Base-by-base conservation (phyloP, 2,888 invertebrate species). In the Acanthoscelides obtectus region DNA sequence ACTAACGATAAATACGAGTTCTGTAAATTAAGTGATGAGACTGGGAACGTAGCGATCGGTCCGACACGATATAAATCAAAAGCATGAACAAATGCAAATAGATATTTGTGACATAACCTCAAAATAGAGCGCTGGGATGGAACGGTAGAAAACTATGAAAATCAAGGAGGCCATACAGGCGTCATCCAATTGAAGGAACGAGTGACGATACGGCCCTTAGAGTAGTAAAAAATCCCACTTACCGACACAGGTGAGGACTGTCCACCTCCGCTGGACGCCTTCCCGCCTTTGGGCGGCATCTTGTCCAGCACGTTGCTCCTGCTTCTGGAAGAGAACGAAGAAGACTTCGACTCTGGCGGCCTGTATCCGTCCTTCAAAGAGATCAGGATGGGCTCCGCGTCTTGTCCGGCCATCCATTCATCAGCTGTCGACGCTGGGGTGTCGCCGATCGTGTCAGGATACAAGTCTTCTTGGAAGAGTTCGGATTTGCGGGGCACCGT, bases 401-500 rank as follows among this genome's bases (percentile, higher is more conserved):
- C 96, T 81, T 92, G 91, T 19, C 98, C 98, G 65, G 89, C 90
- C 71, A 94, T 89, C 95, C 98, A 98, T 85, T 98, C 97, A 82
- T 97, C 97, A 0, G 97, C 96, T 0, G 95, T 92, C 75, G 94
- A 87, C 19, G 96, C 94, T 5, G 97, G 93, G 75, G 94, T 94
- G 82, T 97, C 95, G 70, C 97, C 96, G 20, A 95, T 87, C 6
- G 98, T 98, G 84, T 98, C 97, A 0, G 98, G 98, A 86, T 97
- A 99, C 76, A 99, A 88, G 87, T 98, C 98, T 85, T 97, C 97
- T 87, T 98, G 98, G 89, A 98, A 98, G 81, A 96, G 90, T 86
- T 97, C 97, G 75, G 97, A 97, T 90, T 98, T 98, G 84, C 98
- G 90, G 22, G 98, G 98, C 72, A 98, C 98, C 71, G 98, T 98